A percentile compares a stretch with the other conserved stretches of the same genome.
Conservation (phyloP, 2,113 vertebrate species). For the Hypanus sabinus region DNA sequence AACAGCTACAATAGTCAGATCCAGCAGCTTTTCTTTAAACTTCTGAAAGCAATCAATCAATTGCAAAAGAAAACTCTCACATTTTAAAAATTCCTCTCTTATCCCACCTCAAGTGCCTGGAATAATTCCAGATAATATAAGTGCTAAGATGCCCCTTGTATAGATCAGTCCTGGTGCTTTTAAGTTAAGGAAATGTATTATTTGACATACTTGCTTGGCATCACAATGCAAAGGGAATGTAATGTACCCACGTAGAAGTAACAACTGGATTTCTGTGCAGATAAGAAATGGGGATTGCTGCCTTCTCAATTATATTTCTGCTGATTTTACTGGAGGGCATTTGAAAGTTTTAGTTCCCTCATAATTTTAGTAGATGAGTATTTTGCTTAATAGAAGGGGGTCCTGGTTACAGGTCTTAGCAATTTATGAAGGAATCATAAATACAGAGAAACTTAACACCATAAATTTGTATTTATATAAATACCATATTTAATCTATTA, state of each 20-base stretch:
- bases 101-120: not conserved
- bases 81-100: not conserved
- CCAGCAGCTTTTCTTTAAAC: not conserved
- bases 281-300: not conserved
- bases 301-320: not conserved
- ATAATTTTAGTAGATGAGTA: not conserved
- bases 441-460: not conserved
- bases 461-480: not conserved
- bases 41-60: not conserved
- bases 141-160: not conserved
- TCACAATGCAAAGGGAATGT: not conserved
- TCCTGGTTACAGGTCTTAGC: not conserved
- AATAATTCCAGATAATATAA: not conserved
- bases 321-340: not conserved
- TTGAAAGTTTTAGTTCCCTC: not conserved
- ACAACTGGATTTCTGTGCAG: not conserved
- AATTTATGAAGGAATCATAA: not conserved
- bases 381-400: not conserved
- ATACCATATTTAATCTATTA: not conserved
- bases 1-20: not conserved
- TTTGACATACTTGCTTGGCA: not conserved
- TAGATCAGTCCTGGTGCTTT: not conserved
- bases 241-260: not conserved
- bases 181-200: not conserved
- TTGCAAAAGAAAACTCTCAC: not conserved